phyloP scores from a whole-genome alignment of 2,888 invertebrate species.

The Adineta ricciae region DNA sequence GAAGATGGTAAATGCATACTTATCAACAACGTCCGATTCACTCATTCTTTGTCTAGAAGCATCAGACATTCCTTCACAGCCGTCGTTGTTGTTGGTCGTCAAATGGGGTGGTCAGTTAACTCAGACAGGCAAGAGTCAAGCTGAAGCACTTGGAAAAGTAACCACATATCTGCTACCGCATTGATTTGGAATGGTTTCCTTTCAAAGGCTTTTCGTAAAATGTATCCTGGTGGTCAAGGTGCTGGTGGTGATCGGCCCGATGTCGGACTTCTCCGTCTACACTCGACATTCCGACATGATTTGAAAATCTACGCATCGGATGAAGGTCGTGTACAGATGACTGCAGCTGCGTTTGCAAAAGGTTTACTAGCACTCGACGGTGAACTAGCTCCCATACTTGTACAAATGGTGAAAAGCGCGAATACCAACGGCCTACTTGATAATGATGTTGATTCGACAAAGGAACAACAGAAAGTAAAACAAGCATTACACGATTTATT shows the following conservation, averaged over 20 bases:
- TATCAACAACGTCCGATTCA: too few relatives aligned
- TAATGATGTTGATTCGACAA: slow-evolving; percentile 59
- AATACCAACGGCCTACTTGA: slow-evolving; percentile 84
- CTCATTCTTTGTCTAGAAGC: background rate
- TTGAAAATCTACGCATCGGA: slow-evolving; percentile 98
- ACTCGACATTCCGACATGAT: slow-evolving; percentile 96
- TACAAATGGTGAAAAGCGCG: slow-evolving; percentile 94
- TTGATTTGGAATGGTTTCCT: background rate
- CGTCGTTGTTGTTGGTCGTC: slow-evolving; percentile 83
- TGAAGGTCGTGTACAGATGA: slow-evolving; percentile 98
- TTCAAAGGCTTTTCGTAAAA: slow-evolving; percentile 31
- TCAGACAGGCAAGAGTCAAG: slow-evolving; percentile 89
- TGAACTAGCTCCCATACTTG: slow-evolving; percentile 91
- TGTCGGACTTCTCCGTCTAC: slow-evolving; percentile 79
- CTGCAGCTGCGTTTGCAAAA: slow-evolving; percentile 97
- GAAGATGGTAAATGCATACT: slow-evolving; percentile 24
- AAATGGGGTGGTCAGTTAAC: slow-evolving; percentile 99
- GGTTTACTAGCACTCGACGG: slow-evolving; percentile 81
- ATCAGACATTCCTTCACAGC: slow-evolving; percentile 55
- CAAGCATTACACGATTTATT: slow-evolving; percentile 78
- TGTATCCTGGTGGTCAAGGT: slow-evolving; percentile 71
- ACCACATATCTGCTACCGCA: too few relatives aligned
- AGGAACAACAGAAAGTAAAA: slow-evolving; percentile 64
- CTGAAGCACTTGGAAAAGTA: slow-evolving; percentile 79
- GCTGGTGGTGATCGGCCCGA: slow-evolving; percentile 61